A percentile compares a stretch with the other conserved stretches of the same genome.
phyloP scores from a whole-genome alignment of 2,113 vertebrate genomes.

The Bubalus kerabau region DNA sequence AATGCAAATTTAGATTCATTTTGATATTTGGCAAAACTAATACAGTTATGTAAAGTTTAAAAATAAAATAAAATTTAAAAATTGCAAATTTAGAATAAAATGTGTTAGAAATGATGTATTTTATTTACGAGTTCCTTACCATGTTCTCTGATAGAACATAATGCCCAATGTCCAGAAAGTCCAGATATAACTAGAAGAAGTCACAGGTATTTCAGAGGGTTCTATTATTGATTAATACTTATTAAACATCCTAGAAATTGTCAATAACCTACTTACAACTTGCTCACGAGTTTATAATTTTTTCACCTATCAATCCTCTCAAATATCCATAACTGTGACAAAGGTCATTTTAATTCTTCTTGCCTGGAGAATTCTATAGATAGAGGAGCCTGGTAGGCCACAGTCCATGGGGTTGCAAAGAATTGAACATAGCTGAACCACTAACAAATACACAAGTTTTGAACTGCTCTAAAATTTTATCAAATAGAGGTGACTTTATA shows the following conservation, averaged over 20 bases:
- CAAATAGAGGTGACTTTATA: not conserved
- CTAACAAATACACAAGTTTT: not conserved
- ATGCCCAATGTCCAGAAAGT: not conserved
- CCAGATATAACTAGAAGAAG: not conserved
- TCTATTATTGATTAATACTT: slow-evolving; percentile 1
- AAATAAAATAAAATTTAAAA: no score
- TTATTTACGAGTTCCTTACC: not conserved
- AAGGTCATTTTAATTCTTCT: not conserved
- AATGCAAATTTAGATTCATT: not conserved
- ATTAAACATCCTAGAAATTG: not conserved
- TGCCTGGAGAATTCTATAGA: not conserved
- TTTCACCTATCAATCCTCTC: not conserved
- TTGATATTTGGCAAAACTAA: no score
- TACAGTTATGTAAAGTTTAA: no score
- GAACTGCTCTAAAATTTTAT: not conserved
- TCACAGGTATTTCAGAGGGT: not conserved
- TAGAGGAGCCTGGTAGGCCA: not conserved
- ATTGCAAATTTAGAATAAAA: not conserved
- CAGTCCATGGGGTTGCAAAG: not conserved
- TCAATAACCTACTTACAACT: not conserved
- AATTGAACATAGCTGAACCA: not conserved
- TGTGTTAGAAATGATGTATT: not conserved
- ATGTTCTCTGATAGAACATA: not conserved
- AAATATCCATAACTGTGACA: not conserved
- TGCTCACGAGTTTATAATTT: not conserved